A percentile compares a stretch with the other conserved stretches of the same genome.
These are phyloP conservation scores for Cephalopterus ornatus DNA, from an alignment of 2,113 vertebrate genomes.

Conservation along the genomic window DNA sequence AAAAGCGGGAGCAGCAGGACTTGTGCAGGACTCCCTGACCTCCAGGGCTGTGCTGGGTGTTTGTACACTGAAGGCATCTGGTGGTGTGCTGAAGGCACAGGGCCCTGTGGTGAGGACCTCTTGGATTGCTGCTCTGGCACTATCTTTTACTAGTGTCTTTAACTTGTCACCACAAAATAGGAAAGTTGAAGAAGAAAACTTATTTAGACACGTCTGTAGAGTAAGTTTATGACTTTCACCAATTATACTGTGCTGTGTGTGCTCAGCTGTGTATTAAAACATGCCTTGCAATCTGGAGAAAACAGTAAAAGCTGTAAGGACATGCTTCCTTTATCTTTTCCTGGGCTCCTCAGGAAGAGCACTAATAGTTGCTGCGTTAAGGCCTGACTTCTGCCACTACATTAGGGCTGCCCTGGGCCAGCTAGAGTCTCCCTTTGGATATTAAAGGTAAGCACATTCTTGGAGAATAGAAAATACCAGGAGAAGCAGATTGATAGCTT, in stretches of 20 bases:
- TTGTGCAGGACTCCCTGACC: neutral
- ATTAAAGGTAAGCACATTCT: neutral
- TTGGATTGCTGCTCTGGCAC: neutral
- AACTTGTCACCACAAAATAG: neutral
- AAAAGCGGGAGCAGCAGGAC: neutral
- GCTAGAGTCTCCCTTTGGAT: neutral
- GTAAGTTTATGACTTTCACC: neutral
- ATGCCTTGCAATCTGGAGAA: neutral
- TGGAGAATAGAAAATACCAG: neutral
- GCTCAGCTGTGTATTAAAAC: neutral
- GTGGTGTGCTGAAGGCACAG: neutral
- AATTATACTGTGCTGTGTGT: neutral
- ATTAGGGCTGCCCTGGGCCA: neutral
- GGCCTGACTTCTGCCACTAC: neutral
- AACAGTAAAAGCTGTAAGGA: neutral
- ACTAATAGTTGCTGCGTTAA: neutral
- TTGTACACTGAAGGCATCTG: neutral
- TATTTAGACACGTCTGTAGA: neutral
- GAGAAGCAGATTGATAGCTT: neutral
- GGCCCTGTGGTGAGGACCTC: neutral
- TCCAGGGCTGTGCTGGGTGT: neutral
- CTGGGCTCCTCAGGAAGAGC: neutral
- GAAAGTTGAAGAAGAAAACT: neutral
- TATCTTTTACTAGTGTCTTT: neutral
- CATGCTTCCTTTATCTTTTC: neutral